Conservation (phyloP, 2,888 invertebrate genomes). For the Patella ulyssiponensis region DNA sequence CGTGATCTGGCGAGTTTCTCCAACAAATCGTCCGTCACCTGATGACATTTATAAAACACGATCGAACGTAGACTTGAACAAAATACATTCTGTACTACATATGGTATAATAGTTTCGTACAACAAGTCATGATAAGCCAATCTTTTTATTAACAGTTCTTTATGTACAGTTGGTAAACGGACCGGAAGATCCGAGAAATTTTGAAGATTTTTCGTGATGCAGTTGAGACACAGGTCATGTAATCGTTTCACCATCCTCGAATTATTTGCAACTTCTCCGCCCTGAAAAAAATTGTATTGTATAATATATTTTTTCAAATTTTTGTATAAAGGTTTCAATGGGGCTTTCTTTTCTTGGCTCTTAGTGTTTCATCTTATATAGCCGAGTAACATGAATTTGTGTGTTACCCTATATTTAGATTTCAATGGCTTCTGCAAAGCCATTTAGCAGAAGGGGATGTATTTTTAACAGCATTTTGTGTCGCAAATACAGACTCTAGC, state of each 20-base stretch:
- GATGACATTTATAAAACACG: constrained; percentile 58
- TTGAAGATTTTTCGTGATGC: constrained; percentile 54
- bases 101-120: constrained; percentile 47
- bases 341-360: no score
- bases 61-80: constrained; percentile 47
- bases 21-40: constrained; percentile 57
- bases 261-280: background rate
- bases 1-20: constrained; percentile 44
- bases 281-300: no score
- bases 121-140: constrained; percentile 60
- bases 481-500: no score
- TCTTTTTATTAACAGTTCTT: constrained; percentile 60
- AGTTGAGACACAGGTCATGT: constrained; percentile 57
- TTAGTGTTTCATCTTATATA: no score
- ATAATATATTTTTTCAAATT: no score
- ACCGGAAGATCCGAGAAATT: constrained; percentile 49
- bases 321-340: no score
- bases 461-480: no score
- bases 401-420: no score
- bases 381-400: no score
- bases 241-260: constrained; percentile 57
- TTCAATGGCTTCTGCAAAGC: no score
- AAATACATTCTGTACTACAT: constrained; percentile 56
- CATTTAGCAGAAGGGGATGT: no score
- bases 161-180: constrained; percentile 58